Base-by-base conservation (phyloP, 64 coral and sea anemone genomes). In the Orbicella faveolata region DNA sequence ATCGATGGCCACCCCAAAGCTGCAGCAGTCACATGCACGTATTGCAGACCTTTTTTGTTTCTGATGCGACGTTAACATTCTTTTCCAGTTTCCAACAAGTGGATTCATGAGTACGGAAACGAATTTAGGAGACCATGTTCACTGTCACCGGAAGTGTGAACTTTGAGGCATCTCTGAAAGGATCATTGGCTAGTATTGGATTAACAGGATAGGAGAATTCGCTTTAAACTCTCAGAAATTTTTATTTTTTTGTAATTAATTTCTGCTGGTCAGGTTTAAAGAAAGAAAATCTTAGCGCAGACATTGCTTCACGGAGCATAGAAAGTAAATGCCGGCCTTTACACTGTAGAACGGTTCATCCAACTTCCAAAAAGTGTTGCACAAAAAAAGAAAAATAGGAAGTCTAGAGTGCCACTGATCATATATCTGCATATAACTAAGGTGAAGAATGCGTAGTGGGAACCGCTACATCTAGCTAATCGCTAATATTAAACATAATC, bases 51-150 rank as follows among this genome's bases (percentile, higher is more conserved):
- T 59, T 7, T 81, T 52, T 81, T 57, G 16, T 55, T 1, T 1
- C 9, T 23, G 9, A 17, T 34, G 21, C 10, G 23, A 14, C 20
- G 10, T 33, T 59, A 35, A 9, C 66, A 33, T 33, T 63, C 4
- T 13, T 5, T 52, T 75, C 13, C 89, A 91, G 89, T 91, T 74
- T 81, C 89, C 2, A 91, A 91, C 89, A 91, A 91, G 63, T 91
- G 89, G 89, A 91, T 91, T 26, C 89, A 91, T 17, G 89, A 91
- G 21, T 66, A 84, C 36, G 89, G 89, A 7, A 91, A 91, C 36
- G 89, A 91, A 75, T 91, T 91, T 48, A 91, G 30, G 9, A 72
- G 89, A 4, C 89, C 89, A 7, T 91, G 89, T 61, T 76, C 81
- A 6, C 20, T 84, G 20, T 83, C 59, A 33, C 73, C 89, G 54